Evolutionary conservation across 2,797 vertebrate species (phyloP), one percentile per base, ranked within the genome.

Genomic region (Cheracebus regulus): DNA sequence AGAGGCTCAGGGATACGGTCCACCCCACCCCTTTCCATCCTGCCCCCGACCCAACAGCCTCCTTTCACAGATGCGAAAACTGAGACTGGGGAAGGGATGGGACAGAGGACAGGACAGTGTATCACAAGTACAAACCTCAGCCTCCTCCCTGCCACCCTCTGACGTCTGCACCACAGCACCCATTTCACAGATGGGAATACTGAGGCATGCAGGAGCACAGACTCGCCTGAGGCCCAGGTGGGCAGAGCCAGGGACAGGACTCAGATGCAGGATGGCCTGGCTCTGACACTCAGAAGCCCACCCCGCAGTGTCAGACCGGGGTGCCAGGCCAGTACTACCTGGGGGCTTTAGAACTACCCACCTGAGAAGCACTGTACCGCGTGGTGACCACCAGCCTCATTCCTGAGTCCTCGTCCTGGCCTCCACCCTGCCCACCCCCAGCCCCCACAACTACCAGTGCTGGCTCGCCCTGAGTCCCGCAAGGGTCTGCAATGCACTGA

Each of bases 171-270:
- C 46, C 44, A 13, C 3, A 5, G 33, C 30, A 33, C 15, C 33
- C 46, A 41, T 28, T 67, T 86, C 46, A 81, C 36, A 46, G 30
- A 86, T 4, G 10, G 13, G 36, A 61, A 72, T 70, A 87, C 46
- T n/a, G 78, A 96, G 90, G 97, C 55, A 22, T 24, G 82, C 48
- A 93, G 13, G 88, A 44, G 90, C 92, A 86, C 5, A n/a, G 33
- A 28, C 46, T 46, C 10, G 6, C 39, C 57, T 24, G 57, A 76
- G 13, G 7, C 46, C 39, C 57, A 20, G 3, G 33, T 6, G 9
- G 30, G 39, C 39, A 70, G 39, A 46, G 46, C 39, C 93, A 41
- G 17, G 52, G 41, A 39, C 11, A 1, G 2, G n/a, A 44, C 33
- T 55, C 58, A 36, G 24, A 79, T 0, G 1, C 61, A 57, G 41